Conservation (phyloP, 2,888 invertebrate genomes). For the Pheosia tremula region DNA sequence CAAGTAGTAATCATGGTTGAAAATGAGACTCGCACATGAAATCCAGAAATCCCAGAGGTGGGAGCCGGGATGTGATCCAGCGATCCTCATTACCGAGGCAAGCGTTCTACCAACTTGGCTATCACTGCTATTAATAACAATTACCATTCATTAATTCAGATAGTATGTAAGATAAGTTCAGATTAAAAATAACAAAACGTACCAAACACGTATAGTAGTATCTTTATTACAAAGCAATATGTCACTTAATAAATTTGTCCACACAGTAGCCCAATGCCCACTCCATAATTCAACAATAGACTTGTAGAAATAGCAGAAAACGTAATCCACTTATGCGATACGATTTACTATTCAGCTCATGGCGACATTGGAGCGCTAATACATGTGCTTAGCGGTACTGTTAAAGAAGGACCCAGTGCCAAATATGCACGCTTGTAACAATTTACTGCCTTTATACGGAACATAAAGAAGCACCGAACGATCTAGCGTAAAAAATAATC, state of each 20-base stretch:
- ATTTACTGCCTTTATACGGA: conserved; percentile 72
- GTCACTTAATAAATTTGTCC: conserved; percentile 27
- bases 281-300: conserved; percentile 31
- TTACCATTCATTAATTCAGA: too few relatives aligned
- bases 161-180: too few relatives aligned
- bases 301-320: conserved; percentile 43
- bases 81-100: too few relatives aligned
- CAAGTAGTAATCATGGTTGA: too few relatives aligned
- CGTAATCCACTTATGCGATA: conserved; percentile 42
- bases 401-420: conserved; percentile 73
- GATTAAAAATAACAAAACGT: neutral
- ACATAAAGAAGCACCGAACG: conserved; percentile 67
- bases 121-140: too few relatives aligned
- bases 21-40: too few relatives aligned
- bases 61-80: too few relatives aligned
- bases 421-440: conserved; percentile 74
- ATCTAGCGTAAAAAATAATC: conserved; percentile 31
- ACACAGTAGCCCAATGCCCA: conserved; percentile 28
- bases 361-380: conserved; percentile 61
- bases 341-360: conserved; percentile 63
- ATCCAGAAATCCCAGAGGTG: too few relatives aligned
- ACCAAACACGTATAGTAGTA: neutral
- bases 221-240: neutral
- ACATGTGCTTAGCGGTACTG: conserved; percentile 77
- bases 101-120: too few relatives aligned